Conservation (phyloP, 2,797 vertebrate genomes). For the Falco peregrinus region DNA sequence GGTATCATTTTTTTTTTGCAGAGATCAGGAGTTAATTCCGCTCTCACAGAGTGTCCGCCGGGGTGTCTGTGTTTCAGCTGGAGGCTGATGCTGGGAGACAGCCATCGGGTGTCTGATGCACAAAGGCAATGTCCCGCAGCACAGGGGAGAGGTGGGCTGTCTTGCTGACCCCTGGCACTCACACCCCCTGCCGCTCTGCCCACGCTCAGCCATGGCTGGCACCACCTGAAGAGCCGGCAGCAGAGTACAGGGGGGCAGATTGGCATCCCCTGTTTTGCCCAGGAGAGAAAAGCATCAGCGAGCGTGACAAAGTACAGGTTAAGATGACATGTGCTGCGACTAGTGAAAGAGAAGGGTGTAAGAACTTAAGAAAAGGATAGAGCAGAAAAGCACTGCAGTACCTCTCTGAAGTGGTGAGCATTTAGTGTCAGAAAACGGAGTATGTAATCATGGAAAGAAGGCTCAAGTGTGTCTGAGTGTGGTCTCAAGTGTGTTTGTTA, state of each 20-base stretch:
- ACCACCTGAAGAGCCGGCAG: not conserved
- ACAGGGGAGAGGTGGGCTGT: not conserved
- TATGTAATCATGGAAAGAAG: not conserved
- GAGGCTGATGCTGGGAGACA: not conserved
- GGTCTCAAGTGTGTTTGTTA: not conserved
- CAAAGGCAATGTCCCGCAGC: rapidly evolving
- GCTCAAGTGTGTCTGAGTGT: not conserved
- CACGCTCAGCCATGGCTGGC: not conserved
- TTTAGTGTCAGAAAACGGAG: not conserved
- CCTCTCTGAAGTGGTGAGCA: not conserved
- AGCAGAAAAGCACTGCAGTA: not conserved
- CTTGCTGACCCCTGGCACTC: too few species aligned
- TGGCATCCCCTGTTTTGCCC: not conserved
- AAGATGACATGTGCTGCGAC: not conserved
- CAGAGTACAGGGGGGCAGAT: not conserved
- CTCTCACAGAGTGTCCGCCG: not conserved
- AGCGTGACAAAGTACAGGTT: not conserved
- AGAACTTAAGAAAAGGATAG: not conserved
- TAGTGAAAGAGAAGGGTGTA: not conserved
- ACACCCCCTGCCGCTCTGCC: not conserved
- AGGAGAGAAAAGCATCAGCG: not conserved
- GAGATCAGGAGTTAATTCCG: not conserved
- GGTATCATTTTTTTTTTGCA: not conserved
- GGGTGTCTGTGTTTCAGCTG: not conserved
- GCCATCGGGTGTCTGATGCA: rapidly evolving